Percentiles rank a stretch among this genome's conserved stretches.
Conservation (phyloP, 2,113 vertebrate species). For the Zapornia atra region DNA sequence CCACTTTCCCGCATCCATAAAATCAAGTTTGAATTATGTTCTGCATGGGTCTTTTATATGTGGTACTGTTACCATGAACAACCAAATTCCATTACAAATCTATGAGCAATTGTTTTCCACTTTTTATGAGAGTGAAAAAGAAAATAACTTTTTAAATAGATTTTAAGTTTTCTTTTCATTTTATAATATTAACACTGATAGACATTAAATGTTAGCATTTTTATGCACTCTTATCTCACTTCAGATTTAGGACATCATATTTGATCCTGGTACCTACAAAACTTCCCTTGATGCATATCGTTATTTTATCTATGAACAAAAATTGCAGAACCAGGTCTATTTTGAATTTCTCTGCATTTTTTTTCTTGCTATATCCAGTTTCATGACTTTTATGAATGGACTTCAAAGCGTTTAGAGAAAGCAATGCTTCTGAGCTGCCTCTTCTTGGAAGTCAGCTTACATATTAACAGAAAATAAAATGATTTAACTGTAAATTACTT, state of each 20-base stretch:
- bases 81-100: neutral
- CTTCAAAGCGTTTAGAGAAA: neutral
- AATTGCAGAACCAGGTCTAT: neutral
- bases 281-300: neutral
- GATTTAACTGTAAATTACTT: neutral
- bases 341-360: neutral
- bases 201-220: neutral
- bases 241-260: neutral
- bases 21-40: slow-evolving; percentile 9
- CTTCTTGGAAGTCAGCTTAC: neutral
- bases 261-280: neutral
- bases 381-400: neutral
- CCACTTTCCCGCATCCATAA: neutral
- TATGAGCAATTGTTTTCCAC: neutral
- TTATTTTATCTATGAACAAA: neutral
- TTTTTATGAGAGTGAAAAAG: neutral
- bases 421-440: neutral
- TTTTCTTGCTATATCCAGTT: neutral
- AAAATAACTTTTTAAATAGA: neutral
- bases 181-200: neutral
- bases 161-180: neutral
- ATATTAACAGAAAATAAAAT: slow-evolving; percentile 11
- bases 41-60: neutral
- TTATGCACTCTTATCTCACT: neutral
- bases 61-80: neutral